A percentile compares a stretch with the other conserved stretches of the same genome.
phyloP scores from a whole-genome alignment of 2,888 invertebrate genomes.

The Plebejus anna region DNA sequence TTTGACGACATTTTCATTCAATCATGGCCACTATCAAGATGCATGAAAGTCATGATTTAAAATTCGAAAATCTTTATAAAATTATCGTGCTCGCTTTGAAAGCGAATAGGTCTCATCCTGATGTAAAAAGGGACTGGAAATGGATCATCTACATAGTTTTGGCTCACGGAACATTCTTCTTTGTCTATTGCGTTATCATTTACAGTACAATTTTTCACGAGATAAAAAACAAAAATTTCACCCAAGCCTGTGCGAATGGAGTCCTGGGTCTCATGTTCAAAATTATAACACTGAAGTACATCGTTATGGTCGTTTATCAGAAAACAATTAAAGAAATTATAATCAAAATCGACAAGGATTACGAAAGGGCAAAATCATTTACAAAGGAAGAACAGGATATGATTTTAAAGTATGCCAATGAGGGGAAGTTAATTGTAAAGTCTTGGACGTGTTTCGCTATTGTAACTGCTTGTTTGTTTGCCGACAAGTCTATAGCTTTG shows the following conservation, averaged over 20 bases:
- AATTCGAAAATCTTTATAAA: constrained; percentile 40
- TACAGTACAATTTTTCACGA: constrained; percentile 39
- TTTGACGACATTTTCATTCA: not conserved
- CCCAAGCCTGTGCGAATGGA: constrained; percentile 41
- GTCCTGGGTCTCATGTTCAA: constrained; percentile 36
- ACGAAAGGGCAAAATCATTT: constrained; percentile 36
- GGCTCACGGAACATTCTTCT: constrained; percentile 36
- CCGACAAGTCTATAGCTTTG: constrained; percentile 40
- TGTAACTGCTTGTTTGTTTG: constrained; percentile 33
- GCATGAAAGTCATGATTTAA: constrained; percentile 27
- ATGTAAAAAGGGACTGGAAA: constrained; percentile 37
- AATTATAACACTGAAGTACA: constrained; percentile 38
- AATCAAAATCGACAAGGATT: constrained; percentile 46
- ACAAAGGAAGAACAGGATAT: constrained; percentile 41
- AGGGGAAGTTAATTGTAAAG: constrained; percentile 42
- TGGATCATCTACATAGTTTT: constrained; percentile 37
- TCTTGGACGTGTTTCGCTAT: constrained; percentile 43
- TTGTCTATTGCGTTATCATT: constrained; percentile 32
- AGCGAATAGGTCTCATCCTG: constrained; percentile 39
- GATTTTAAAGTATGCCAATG: constrained; percentile 41
- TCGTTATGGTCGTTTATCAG: constrained; percentile 43
- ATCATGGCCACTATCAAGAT: not conserved
- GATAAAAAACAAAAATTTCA: constrained; percentile 36
- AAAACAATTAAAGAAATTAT: constrained; percentile 41
- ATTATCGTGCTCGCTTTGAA: constrained; percentile 35